These are phyloP conservation scores for Prunella himalayana DNA, from an alignment of 2,113 vertebrate genomes.

Conservation along the genomic window DNA sequence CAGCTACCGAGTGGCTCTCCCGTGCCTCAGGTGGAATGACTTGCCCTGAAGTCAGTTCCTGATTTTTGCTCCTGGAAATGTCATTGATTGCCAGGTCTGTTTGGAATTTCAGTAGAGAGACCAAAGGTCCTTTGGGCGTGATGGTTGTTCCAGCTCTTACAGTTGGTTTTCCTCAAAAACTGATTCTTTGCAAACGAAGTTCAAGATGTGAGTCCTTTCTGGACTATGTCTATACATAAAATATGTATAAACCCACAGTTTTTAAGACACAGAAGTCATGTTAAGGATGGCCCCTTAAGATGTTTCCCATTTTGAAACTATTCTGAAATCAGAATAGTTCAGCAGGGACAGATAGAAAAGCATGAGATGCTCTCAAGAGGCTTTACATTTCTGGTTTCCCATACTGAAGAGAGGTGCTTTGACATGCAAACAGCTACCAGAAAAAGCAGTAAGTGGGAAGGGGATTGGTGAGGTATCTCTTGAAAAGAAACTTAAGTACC, in stretches of 20 bases:
- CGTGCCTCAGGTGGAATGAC: background rate
- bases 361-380: rapidly evolving
- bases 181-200: background rate
- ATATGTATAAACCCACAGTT: rapidly evolving
- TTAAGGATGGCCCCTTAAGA: background rate
- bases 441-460: background rate
- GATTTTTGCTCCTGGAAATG: background rate
- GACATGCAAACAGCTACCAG: background rate
- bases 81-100: background rate
- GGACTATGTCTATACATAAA: background rate
- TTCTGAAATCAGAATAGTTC: background rate
- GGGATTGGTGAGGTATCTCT: background rate
- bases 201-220: background rate
- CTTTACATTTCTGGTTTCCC: background rate
- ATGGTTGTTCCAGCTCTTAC: background rate
- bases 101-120: background rate
- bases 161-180: background rate
- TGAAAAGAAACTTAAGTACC: background rate
- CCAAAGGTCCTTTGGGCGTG: background rate
- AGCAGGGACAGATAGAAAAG: background rate
- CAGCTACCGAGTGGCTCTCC: background rate
- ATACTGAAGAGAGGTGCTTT: background rate
- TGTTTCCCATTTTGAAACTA: background rate
- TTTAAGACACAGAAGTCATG: background rate
- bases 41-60: background rate